Evolutionary conservation across 2,113 vertebrate genomes (phyloP), one percentile per base, ranked within the genome.

Genomic region (Probosciger aterrimus): DNA sequence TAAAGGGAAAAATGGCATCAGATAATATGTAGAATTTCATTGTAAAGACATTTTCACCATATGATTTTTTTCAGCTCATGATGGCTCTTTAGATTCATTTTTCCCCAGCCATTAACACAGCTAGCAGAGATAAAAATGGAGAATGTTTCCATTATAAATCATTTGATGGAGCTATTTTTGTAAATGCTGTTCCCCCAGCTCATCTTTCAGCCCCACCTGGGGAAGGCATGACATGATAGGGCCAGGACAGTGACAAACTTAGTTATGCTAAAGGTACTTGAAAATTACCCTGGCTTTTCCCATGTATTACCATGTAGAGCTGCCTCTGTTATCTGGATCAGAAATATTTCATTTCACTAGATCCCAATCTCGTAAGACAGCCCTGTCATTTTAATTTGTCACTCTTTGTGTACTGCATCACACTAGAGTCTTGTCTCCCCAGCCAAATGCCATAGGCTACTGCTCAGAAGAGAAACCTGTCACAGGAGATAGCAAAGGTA

Each of bases 361-460:
- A 97, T 98, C 96, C 94, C 97, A 98, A 98, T 98, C 96, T 96
- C 46, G 62, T 96, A 95, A 97, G 98, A 98, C 98, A 98, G 96
- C 86, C 92, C 95, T 98, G 98, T 98, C 98, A 98, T 97, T 98
- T 98, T 98, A 97, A 98, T 98, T 98, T 98, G 98, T 98, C 97
- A 97, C 97, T 98, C 94, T 93, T 94, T 96, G 91, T 97, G 63
- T 96, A 50, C 88, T 89, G 93, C 93, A 94, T 96, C 19, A 6
- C n/a, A 57, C 55, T 16, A 94, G 95, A 97, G 95, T 67, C 92
- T 97, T 20, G 14, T 97, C 92, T 97, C 90, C 94, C 95, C 94
- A 95, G 94, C 96, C 59, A 50, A 97, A 80, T 96, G 98, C 98
- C 98, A 97, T 81, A 91, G 97, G 97, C 98, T 97, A 97, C 96